Base-by-base conservation (phyloP, 2,113 vertebrate species). In the Mohoua ochrocephala region DNA sequence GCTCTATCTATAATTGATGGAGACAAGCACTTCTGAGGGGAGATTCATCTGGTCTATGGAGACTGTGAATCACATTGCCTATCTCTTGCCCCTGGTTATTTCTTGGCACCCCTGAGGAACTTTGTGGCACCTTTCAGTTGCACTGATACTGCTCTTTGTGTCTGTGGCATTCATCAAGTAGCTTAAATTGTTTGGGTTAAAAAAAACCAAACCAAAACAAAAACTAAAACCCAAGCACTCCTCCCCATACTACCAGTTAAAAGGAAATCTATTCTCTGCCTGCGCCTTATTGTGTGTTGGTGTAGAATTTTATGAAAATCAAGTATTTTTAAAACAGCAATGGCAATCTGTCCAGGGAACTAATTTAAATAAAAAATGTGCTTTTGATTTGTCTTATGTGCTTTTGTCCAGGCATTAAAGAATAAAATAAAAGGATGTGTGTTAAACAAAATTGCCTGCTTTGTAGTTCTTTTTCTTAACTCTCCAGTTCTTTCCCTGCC, bases 1-100 rank as follows among this genome's bases (percentile, higher is more conserved):
- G 22, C 33, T 88, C 71, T 76, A 91, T 93, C 60, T 84, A 90
- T 95, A 94, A 93, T 91, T 93, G 86, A 95, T 95, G 83, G 89
- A 95, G 76, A 95, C 89, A 95, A 95, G 35, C 76, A 70, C 68
- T 92, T 93, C 52, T 80, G 89, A 92, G 49, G 26, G 89, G 68
- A 97, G 68, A 77, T 91, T 86, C 76, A 74, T 71, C 68, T 86
- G 42, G 50, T 89, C 80, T 75, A 2, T 1, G 2, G 76, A 86
- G 91, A 68, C 10, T 81, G 33, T 83, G 83, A 94, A 86, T 90
- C 83, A 74, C 2, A 2, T 80, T 67, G 84, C 39, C 39, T 59
- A 11, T 77, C 54, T 67, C 47, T 88, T 44, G 74, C 53, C 49
- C 15, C 45, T 1, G 27, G 86, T 92, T 95, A 69, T 89, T 90